Percentiles rank a stretch among this genome's conserved stretches.
Evolutionary conservation across 2,888 invertebrate species (phyloP).

Genomic region (Pheosia tremula): DNA sequence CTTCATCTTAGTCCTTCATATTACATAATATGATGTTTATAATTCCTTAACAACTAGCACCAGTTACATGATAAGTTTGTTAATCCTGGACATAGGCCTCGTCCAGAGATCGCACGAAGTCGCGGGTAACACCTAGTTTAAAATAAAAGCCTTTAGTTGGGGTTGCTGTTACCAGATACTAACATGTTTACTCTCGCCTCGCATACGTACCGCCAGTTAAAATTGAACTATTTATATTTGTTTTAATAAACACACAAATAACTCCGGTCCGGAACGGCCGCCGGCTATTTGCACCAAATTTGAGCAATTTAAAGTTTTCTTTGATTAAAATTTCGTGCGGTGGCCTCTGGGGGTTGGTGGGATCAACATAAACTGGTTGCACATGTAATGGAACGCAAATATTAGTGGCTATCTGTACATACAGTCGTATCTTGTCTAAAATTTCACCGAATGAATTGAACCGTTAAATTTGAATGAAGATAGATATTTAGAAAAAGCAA

Average conservation of each 20-base stretch:
- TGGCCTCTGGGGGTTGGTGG: constrained; percentile 13
- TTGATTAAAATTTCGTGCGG: constrained; percentile 33
- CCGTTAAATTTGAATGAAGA: too few species aligned
- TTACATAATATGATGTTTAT: too few species aligned
- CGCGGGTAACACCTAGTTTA: too few species aligned
- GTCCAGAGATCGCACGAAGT: too few species aligned
- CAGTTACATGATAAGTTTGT: too few species aligned
- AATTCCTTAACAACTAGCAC: too few species aligned
- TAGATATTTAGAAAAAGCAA: too few species aligned
- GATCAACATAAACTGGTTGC: constrained; percentile 12
- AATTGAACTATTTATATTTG: constrained; percentile 51
- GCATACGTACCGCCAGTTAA: constrained; percentile 30
- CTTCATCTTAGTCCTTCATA: too few species aligned
- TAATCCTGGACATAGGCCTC: too few species aligned
- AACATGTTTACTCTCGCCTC: constrained; percentile 26
- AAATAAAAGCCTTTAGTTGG: constrained; percentile 24
- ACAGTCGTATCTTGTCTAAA: too few species aligned
- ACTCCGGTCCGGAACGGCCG: constrained; percentile 26
- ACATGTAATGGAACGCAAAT: constrained; percentile 1
- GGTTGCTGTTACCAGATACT: constrained; percentile 5
- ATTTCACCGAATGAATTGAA: too few species aligned
- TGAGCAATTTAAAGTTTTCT: constrained; percentile 43
- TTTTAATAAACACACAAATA: constrained; percentile 35
- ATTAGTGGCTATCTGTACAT: not conserved
- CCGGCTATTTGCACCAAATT: constrained; percentile 37